These are phyloP conservation scores for Cyprinella venusta DNA, from an alignment of 2,797 vertebrate species.

Conservation along the genomic window DNA sequence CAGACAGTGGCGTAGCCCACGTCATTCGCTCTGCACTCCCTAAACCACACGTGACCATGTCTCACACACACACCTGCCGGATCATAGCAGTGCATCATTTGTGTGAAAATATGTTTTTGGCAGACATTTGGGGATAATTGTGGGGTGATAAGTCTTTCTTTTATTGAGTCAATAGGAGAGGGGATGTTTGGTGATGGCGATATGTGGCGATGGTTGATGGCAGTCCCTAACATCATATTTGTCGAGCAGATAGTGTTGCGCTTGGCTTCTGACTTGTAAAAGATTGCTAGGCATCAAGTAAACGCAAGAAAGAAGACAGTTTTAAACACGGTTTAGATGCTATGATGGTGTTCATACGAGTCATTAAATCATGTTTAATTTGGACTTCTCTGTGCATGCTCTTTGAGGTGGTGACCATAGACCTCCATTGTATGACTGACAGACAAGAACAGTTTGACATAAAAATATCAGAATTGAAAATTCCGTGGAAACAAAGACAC, in stretches of 20 bases:
- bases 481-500: too few relatives aligned
- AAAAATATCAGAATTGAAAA: too few relatives aligned
- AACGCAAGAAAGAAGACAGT: background rate
- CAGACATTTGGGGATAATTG: conserved; percentile 30
- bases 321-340: background rate
- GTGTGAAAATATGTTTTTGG: background rate
- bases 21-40: conserved; percentile 43
- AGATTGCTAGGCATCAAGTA: background rate
- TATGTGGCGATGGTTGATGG: conserved; percentile 59
- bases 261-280: background rate
- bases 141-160: background rate
- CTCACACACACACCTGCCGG: conserved; percentile 57
- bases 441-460: too few relatives aligned
- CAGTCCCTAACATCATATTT: conserved; percentile 34
- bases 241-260: background rate
- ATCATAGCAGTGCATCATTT: conserved; percentile 39
- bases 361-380: too few relatives aligned
- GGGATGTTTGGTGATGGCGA: conserved; percentile 47
- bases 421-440: too few relatives aligned
- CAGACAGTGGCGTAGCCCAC: conserved; percentile 1
- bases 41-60: conserved; percentile 37
- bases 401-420: too few relatives aligned
- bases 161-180: conserved; percentile 40
- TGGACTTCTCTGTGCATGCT: too few relatives aligned
- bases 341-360: too few relatives aligned